These are phyloP conservation scores for Crotophaga sulcirostris DNA, from an alignment of 2,113 vertebrate species.

Conservation along the genomic window DNA sequence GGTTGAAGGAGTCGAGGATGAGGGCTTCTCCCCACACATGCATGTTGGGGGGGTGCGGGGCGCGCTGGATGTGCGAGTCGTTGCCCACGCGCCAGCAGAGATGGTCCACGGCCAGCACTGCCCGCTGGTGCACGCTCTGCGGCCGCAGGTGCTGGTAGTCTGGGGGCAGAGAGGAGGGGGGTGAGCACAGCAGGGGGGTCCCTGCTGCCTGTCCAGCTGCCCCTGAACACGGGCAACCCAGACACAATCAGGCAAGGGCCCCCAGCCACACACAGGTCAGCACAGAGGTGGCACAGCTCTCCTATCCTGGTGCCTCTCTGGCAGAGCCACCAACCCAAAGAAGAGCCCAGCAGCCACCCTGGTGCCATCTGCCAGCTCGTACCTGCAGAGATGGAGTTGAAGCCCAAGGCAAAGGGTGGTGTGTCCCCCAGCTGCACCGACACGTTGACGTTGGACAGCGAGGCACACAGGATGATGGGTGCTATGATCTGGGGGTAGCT, in stretches of 20 bases:
- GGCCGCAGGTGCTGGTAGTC: slow-evolving; percentile 82
- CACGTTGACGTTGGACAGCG: slow-evolving; percentile 89
- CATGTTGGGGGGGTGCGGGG: slow-evolving; percentile 91
- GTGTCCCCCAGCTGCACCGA: slow-evolving; percentile 94
- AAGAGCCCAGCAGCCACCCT: neutral
- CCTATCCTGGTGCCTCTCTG: neutral
- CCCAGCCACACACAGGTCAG: neutral
- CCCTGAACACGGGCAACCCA: neutral
- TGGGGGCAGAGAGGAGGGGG: neutral
- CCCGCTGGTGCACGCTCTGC: slow-evolving; percentile 86
- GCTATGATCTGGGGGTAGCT: slow-evolving; percentile 86
- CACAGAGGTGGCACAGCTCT: rapidly evolving
- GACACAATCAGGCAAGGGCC: neutral
- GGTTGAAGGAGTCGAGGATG: slow-evolving; percentile 87
- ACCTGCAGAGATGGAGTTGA: slow-evolving; percentile 90
- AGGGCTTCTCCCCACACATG: slow-evolving; percentile 97
- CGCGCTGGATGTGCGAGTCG: slow-evolving; percentile 95
- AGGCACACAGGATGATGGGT: slow-evolving; percentile 86
- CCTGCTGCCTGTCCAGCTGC: neutral
- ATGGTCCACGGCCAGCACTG: slow-evolving; percentile 85
- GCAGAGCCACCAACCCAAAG: neutral
- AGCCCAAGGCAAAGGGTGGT: slow-evolving; percentile 91
- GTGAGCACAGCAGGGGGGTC: neutral
- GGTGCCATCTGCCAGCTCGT: neutral
- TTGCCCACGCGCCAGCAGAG: slow-evolving; percentile 97